These are phyloP conservation scores for Celastrina argiolus DNA, from an alignment of 2,888 invertebrate genomes.

Conservation along the genomic window DNA sequence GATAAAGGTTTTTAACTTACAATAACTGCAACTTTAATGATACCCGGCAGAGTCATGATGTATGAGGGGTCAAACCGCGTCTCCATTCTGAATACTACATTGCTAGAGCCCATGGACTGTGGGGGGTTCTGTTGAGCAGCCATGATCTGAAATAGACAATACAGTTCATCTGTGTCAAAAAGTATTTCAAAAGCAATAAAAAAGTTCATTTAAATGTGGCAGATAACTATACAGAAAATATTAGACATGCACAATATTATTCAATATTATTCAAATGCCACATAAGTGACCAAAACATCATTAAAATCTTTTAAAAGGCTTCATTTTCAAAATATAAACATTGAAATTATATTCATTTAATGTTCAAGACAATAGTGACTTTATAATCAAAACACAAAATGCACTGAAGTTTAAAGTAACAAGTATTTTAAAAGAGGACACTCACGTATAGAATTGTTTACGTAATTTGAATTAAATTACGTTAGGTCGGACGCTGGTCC, in stretches of 20 bases:
- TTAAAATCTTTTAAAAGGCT: too few relatives aligned
- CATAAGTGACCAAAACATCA: too few relatives aligned
- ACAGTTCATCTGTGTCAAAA: background rate
- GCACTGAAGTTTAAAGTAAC: background rate
- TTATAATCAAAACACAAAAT: background rate
- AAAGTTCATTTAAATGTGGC: background rate
- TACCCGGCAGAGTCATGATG: slow-evolving; percentile 53
- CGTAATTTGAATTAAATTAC: slow-evolving; percentile 1
- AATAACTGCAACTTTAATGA: slow-evolving; percentile 52
- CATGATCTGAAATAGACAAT: slow-evolving; percentile 39
- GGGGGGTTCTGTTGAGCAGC: slow-evolving; percentile 40
- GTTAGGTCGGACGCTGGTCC: slow-evolving; percentile 8
- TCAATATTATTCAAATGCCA: background rate
- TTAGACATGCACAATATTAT: background rate
- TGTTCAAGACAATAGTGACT: too few relatives aligned
- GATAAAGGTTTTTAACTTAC: slow-evolving; percentile 46
- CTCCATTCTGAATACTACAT: slow-evolving; percentile 61
- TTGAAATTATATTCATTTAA: background rate
- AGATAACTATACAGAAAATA: too few relatives aligned
- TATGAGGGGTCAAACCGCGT: slow-evolving; percentile 59
- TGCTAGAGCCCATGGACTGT: slow-evolving; percentile 61
- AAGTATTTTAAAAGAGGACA: slow-evolving; percentile 7
- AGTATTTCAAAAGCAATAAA: background rate
- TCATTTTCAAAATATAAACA: background rate
- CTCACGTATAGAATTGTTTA: background rate